Percentiles rank a stretch among this genome's conserved stretches.
Evolutionary conservation across 2,113 vertebrate species (phyloP).

Genomic region (Dicentrarchus labrax): DNA sequence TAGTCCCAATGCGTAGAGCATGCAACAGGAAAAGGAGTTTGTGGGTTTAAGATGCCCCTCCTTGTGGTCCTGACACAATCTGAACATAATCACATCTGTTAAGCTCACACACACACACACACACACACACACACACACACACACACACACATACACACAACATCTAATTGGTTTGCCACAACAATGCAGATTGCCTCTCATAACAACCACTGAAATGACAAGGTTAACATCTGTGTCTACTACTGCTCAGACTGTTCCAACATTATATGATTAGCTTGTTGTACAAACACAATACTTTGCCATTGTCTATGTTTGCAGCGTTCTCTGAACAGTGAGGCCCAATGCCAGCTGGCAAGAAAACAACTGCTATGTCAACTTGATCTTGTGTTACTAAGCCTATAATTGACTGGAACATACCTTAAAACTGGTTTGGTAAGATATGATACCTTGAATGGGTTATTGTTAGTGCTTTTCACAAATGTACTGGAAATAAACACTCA

Average conservation of each 20-base stretch:
- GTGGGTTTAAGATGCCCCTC: not conserved
- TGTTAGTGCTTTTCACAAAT: conserved; percentile 1
- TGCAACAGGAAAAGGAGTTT: not conserved
- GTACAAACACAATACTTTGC: conserved; percentile 19
- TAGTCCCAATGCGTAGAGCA: not conserved
- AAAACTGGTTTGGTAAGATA: conserved; percentile 9
- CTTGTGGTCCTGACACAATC: not conserved
- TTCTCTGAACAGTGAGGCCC: not conserved
- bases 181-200: not conserved
- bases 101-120: no score
- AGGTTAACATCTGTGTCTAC: conserved; percentile 5
- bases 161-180: not conserved
- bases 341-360: conserved; percentile 15
- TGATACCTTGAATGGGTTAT: not conserved
- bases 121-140: no score
- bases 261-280: conserved; percentile 32
- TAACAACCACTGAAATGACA: not conserved
- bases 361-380: not conserved
- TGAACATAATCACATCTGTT: not conserved
- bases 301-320: conserved; percentile 11
- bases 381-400: conserved; percentile 18
- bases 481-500: conserved; percentile 16
- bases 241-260: not conserved
- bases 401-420: conserved; percentile 13
- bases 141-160: not conserved